Conservation (phyloP, 2,888 invertebrate species). For the Desoria tigrina region DNA sequence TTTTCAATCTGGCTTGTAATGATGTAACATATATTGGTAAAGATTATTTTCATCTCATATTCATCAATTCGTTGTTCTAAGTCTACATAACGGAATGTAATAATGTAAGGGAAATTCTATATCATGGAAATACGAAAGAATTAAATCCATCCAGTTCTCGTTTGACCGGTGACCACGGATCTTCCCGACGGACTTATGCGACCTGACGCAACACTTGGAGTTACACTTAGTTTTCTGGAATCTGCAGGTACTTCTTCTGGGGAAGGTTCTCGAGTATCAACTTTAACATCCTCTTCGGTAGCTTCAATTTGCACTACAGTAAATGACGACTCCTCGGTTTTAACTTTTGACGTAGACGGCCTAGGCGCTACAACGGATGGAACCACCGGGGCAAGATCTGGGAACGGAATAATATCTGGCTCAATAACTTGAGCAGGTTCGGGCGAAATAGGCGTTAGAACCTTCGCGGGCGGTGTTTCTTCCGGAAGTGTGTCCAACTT, state of each 20-base stretch:
- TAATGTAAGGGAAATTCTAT: too few relatives aligned
- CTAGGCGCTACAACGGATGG: background rate
- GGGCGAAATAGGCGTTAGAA: background rate
- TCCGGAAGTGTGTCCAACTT: background rate
- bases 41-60: too few relatives aligned
- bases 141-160: constrained; percentile 49
- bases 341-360: background rate
- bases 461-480: background rate
- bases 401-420: background rate
- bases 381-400: background rate
- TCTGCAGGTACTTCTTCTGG: background rate
- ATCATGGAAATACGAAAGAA: too few relatives aligned
- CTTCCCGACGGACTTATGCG: constrained; percentile 36
- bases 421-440: background rate
- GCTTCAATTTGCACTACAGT: constrained; percentile 38
- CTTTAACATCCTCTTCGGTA: background rate
- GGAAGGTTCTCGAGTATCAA: background rate
- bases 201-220: constrained; percentile 13
- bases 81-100: too few relatives aligned
- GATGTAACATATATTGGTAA: too few relatives aligned
- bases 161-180: constrained; percentile 48
- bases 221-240: background rate
- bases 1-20: too few relatives aligned
- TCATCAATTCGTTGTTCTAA: too few relatives aligned
- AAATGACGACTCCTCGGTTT: background rate